These are phyloP conservation scores for Morinoia aosen DNA, from an alignment of 2,888 invertebrate genomes.

Conservation along the genomic window DNA sequence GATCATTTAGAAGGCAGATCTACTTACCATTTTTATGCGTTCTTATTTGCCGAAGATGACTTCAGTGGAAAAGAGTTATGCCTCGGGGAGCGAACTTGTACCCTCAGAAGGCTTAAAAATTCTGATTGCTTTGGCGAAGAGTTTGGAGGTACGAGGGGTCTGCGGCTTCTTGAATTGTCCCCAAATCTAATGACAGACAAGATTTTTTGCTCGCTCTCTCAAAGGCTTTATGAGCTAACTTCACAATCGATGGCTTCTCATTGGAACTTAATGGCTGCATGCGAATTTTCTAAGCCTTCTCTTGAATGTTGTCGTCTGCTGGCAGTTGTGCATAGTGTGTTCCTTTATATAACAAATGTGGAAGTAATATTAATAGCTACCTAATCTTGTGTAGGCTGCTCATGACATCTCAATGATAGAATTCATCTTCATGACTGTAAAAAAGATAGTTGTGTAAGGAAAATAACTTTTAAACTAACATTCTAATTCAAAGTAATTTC, in stretches of 20 bases:
- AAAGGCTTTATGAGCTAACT: conserved; percentile 15
- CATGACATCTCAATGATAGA: too few relatives aligned
- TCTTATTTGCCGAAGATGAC: conserved; percentile 55
- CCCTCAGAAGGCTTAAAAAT: conserved; percentile 55
- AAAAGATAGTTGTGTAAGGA: too few relatives aligned
- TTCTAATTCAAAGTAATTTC: too few relatives aligned
- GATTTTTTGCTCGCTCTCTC: conserved; percentile 14
- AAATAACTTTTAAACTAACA: too few relatives aligned
- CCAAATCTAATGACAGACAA: conserved; percentile 43
- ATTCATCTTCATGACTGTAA: too few relatives aligned
- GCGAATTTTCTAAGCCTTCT: background rate
- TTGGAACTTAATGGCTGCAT: conserved; percentile 6
- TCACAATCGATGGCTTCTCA: conserved; percentile 34
- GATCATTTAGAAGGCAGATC: conserved; percentile 54
- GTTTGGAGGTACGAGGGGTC: conserved; percentile 33
- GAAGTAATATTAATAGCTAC: background rate
- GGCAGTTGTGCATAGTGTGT: background rate
- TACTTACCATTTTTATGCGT: conserved; percentile 54
- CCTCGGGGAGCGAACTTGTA: conserved; percentile 51
- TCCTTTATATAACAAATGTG: background rate
- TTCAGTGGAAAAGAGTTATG: conserved; percentile 52
- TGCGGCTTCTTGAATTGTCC: conserved; percentile 53
- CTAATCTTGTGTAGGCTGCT: background rate
- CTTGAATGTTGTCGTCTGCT: background rate
- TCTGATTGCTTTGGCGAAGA: conserved; percentile 50